Evolutionary conservation across 2,888 invertebrate genomes (phyloP).

Genomic region (Trissolcus japonicus): DNA sequence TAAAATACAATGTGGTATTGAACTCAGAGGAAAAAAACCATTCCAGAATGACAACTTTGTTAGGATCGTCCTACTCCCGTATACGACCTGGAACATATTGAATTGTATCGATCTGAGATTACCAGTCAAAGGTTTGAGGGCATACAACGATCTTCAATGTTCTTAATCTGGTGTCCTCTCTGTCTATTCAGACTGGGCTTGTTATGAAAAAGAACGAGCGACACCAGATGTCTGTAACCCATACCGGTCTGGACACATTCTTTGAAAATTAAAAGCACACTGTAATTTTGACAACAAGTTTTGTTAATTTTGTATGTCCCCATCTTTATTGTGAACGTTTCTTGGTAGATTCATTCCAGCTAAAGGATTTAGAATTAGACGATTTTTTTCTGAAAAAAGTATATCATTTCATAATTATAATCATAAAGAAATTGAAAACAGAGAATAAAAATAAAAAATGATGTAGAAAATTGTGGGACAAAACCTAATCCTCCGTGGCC

Average conservation of each 20-base stretch:
- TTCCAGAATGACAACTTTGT: slow-evolving; percentile 47
- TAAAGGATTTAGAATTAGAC: not conserved
- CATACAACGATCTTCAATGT: slow-evolving; percentile 43
- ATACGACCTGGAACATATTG: slow-evolving; percentile 23
- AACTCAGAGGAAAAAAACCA: slow-evolving; percentile 18
- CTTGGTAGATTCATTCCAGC: not conserved
- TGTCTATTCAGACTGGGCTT: slow-evolving; percentile 35
- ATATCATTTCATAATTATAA: no score
- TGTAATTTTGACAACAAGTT: slow-evolving; percentile 20
- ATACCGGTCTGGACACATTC: slow-evolving; percentile 19
- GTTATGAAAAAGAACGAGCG: slow-evolving; percentile 35
- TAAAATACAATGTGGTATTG: slow-evolving; percentile 47
- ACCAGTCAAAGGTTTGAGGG: slow-evolving; percentile 42
- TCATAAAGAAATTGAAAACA: no score
- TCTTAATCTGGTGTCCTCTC: slow-evolving; percentile 43
- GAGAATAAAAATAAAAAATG: no score
- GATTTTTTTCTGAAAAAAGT: no score
- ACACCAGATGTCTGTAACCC: slow-evolving; percentile 44
- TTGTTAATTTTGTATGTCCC: not conserved
- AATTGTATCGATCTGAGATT: slow-evolving; percentile 48
- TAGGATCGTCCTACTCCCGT: slow-evolving; percentile 26
- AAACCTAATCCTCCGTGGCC: no score
- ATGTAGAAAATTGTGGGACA: no score
- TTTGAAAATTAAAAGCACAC: slow-evolving; percentile 21
- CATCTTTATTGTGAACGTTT: not conserved